These are phyloP conservation scores for Microcaecilia unicolor DNA, from an alignment of 2,797 vertebrate species.

Conservation along the genomic window DNA sequence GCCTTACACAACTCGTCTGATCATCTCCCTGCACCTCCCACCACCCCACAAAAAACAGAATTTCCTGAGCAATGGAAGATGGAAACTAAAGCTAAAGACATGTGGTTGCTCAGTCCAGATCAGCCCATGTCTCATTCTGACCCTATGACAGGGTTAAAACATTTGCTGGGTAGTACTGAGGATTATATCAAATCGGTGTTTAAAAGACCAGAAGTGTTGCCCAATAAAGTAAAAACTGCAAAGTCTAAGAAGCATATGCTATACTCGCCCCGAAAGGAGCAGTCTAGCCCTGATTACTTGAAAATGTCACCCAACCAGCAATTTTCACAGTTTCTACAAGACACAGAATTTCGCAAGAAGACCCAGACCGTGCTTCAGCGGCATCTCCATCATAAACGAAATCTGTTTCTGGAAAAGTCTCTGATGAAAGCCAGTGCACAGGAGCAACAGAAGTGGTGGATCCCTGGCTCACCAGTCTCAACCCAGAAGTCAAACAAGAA, in stretches of 20 bases:
- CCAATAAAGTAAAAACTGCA: slow-evolving; percentile 5
- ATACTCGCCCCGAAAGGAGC: slow-evolving; percentile 3
- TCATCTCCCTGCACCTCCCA: slow-evolving; percentile 51
- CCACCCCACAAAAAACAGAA: slow-evolving; percentile 40
- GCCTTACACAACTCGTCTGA: slow-evolving; percentile 52
- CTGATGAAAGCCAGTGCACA: slow-evolving; percentile 42
- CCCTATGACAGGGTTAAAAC: slow-evolving; percentile 90
- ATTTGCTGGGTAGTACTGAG: slow-evolving; percentile 73
- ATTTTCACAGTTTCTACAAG: slow-evolving; percentile 34
- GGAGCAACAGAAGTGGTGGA: slow-evolving; percentile 76
- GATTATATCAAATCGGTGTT: slow-evolving; percentile 73
- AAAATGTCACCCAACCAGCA: slow-evolving; percentile 27
- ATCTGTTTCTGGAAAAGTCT: slow-evolving; percentile 73
- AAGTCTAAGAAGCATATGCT: slow-evolving; percentile 16
- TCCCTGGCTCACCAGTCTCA: slow-evolving; percentile 2
- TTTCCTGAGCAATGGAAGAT: slow-evolving; percentile 33
- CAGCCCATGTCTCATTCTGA: slow-evolving; percentile 51
- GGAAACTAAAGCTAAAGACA: slow-evolving; percentile 16
- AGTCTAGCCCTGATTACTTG: not conserved
- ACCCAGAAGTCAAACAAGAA: slow-evolving; percentile 69
- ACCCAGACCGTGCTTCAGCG: slow-evolving; percentile 91
- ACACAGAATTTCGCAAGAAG: slow-evolving; percentile 64
- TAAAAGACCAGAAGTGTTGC: slow-evolving; percentile 59
- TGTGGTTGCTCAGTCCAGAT: slow-evolving; percentile 48
- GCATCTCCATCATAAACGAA: slow-evolving; percentile 90